Conservation (phyloP, 1,140 invertebrate genomes). For the Plutomurus gul region DNA sequence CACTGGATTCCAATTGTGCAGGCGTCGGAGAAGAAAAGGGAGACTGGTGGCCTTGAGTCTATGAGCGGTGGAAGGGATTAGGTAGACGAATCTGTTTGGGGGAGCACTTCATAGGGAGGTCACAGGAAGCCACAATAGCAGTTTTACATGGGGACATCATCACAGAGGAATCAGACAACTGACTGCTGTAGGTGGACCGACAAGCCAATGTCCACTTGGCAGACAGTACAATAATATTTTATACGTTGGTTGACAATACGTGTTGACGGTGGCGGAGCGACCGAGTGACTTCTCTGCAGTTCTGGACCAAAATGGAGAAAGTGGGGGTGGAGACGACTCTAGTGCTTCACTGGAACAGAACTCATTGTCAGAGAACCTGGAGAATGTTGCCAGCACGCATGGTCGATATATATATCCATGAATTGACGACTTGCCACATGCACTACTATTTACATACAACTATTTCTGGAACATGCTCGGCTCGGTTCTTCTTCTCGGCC, state of each 20-base stretch:
- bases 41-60: background rate
- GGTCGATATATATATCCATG: conserved; percentile 37
- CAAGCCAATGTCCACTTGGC: background rate
- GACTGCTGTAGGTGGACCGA: background rate
- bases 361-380: background rate
- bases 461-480: too few species aligned
- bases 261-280: conserved; percentile 7
- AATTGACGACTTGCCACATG: background rate
- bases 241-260: background rate
- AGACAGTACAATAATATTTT: too few species aligned
- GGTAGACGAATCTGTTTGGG: background rate
- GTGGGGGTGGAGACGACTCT: conserved; percentile 46
- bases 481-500: too few species aligned
- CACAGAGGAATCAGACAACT: background rate
- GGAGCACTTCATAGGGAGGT: conserved; percentile 13
- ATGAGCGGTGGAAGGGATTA: background rate
- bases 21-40: background rate
- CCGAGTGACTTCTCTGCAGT: conserved; percentile 36
- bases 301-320: conserved; percentile 53
- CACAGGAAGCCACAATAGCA: background rate
- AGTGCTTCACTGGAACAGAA: background rate
- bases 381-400: conserved; percentile 38
- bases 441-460: too few species aligned
- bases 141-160: conserved; percentile 5
- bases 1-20: background rate